Conservation (phyloP, 2,113 vertebrate species). For the Aviceda subcristata region DNA sequence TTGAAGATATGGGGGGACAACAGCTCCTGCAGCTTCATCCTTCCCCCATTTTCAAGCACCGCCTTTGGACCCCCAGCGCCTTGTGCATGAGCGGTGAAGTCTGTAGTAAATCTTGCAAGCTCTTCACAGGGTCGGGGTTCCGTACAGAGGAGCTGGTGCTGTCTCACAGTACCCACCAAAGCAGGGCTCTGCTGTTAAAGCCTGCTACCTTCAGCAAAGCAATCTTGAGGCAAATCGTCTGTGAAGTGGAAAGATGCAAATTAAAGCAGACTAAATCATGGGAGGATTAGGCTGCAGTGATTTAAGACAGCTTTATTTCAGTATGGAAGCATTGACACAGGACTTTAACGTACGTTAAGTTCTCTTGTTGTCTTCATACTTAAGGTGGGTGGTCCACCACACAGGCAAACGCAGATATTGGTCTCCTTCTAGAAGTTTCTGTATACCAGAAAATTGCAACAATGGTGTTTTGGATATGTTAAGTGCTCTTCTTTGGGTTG, state of each 20-base stretch:
- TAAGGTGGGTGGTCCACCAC: background rate
- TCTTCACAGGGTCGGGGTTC: background rate
- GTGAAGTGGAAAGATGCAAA: background rate
- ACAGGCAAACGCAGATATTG: background rate
- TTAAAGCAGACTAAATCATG: background rate
- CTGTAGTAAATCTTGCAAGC: background rate
- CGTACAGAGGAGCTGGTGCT: background rate
- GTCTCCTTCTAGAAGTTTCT: background rate
- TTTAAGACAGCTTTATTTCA: background rate
- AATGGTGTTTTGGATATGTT: background rate
- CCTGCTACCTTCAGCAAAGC: fast-evolving
- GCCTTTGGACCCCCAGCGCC: background rate
- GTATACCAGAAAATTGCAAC: background rate
- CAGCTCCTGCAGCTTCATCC: background rate
- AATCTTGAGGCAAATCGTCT: background rate
- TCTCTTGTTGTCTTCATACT: background rate
- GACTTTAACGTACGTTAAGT: background rate
- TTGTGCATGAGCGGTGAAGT: fast-evolving
- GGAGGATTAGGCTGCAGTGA: background rate
- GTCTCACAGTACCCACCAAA: background rate
- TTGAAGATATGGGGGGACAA: background rate
- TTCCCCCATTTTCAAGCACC: background rate
- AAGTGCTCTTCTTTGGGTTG: background rate
- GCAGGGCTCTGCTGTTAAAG: background rate
- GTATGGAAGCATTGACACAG: background rate